Evolutionary conservation across 2,888 invertebrate genomes (phyloP).

Genomic region (Ptychoptera contaminata): DNA sequence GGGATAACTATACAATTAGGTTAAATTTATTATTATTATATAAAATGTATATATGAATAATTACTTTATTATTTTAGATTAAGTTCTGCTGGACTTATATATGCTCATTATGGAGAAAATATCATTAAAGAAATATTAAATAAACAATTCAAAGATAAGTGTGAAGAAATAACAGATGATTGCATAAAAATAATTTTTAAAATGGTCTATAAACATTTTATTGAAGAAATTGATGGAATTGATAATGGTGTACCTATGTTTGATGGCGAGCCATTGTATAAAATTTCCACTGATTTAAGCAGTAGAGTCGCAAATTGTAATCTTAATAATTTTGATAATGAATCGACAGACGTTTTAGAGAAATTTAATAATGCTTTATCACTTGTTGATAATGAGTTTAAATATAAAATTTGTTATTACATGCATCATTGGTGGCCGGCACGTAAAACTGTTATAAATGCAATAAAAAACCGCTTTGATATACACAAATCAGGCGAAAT

Average conservation of each 20-base stretch:
- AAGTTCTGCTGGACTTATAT: conserved; percentile 90
- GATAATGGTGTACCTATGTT: conserved; percentile 90
- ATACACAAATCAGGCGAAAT: conserved; percentile 70
- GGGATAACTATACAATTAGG: conserved; percentile 43
- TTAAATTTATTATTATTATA: conserved; percentile 15
- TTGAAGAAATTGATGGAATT: conserved; percentile 89
- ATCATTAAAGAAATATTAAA: conserved; percentile 47
- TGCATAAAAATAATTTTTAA: conserved; percentile 43
- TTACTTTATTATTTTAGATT: conserved; percentile 40
- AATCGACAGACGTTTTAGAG: conserved; percentile 36
- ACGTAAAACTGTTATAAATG: conserved; percentile 52
- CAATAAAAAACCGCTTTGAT: conserved; percentile 49
- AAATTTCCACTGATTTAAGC: conserved; percentile 64
- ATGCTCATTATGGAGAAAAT: conserved; percentile 72
- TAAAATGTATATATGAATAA: not conserved
- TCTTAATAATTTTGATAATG: conserved; percentile 62
- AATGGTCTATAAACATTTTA: conserved; percentile 69
- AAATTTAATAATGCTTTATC: conserved; percentile 63
- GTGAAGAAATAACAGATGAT: conserved; percentile 31
- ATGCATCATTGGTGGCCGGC: conserved; percentile 77
- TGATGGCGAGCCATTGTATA: conserved; percentile 55
- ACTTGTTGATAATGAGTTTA: conserved; percentile 66
- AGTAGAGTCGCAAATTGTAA: conserved; percentile 62
- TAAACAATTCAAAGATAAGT: conserved; percentile 19
- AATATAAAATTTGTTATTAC: conserved; percentile 44